Percentiles rank a stretch among this genome's conserved stretches.
phyloP scores from a whole-genome alignment of 2,888 invertebrate genomes.

The Melanotus villosus region DNA sequence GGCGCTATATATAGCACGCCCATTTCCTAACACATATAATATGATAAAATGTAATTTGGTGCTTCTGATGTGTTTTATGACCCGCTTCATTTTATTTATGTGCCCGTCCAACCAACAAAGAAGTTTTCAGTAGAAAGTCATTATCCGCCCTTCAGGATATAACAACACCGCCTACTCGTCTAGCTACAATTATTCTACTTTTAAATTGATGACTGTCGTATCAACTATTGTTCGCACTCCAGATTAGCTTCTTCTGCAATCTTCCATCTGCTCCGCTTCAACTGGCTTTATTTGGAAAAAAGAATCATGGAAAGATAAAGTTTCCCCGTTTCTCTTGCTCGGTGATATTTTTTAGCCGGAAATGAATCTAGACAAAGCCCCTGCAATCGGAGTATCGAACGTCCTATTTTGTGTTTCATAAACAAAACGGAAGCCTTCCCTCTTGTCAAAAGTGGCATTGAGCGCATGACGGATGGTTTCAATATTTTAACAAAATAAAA shows the following conservation, averaged over 20 bases:
- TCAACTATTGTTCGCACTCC: conserved; percentile 39
- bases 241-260: conserved; percentile 39
- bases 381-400: conserved; percentile 25
- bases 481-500: not conserved
- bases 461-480: not conserved
- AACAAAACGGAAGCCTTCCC: conserved; percentile 17
- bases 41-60: conserved; percentile 14
- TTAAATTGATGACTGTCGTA: conserved; percentile 41
- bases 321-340: conserved; percentile 25
- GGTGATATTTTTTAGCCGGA: conserved; percentile 26
- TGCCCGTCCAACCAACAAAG: conserved; percentile 13
- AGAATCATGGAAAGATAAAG: conserved; percentile 29
- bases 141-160: conserved; percentile 24
- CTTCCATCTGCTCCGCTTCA: conserved; percentile 26
- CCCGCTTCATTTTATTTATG: conserved; percentile 16
- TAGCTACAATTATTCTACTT: conserved; percentile 33
- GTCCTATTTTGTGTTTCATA: conserved; percentile 18
- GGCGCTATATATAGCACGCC: no score
- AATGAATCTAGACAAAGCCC: conserved; percentile 31
- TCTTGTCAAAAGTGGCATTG: not conserved
- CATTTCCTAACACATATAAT: conserved; percentile 4
- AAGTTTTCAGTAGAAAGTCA: conserved; percentile 19
- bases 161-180: conserved; percentile 28
- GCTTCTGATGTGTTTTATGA: conserved; percentile 2
- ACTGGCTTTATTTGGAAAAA: conserved; percentile 23